Evolutionary conservation across 1,140 invertebrate genomes (phyloP), one percentile per base, ranked within the genome.

Genomic region (Bombus soroeensis): DNA sequence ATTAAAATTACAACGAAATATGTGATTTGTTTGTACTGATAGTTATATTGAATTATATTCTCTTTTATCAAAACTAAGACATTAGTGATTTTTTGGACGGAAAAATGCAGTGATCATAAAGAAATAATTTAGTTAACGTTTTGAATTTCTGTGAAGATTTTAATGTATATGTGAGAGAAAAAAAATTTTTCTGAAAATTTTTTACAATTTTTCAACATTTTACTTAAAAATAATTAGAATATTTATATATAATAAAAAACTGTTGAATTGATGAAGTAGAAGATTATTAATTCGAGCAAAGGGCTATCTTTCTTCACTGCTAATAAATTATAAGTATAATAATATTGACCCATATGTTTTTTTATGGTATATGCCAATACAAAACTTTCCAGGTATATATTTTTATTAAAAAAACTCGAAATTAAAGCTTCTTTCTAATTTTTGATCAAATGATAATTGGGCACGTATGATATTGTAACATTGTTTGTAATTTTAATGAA

Each of bases 291-390:
- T 86, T 87, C 59, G 34, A n/a, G 43, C 9, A 84, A 53, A 76
- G 32, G 59, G 71, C 47, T 68, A 85, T 59, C n/a, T 74, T n/a
- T 57, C 32, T 59, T 57, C 62, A 68, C 66, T 76, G 68, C 43
- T 47, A 85, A 84, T 87, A 87, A 84, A 79, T 84, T 85, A 77
- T 37, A 80, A 62, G 15, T 80, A 66, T 68, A 77, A 34, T 78
- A 47, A 78, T 81, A 88, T 78, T 86, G 84, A 59, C 68, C 74
- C 43, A 10, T 37, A 13, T 34, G 28, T 70, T 62, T n/a, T 86
- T 76, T 76, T 64, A 76, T 32, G n/a, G 70, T 71, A 43, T 15
- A n/a, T 53, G 81, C 57, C 37, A 12, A 59, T 86, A 83, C 64
- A 86, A 86, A 86, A 86, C 81, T 86, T 86, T 71, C 73, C 73